Percentiles rank a stretch among this genome's conserved stretches.
Conservation (phyloP, 2,113 vertebrate species). For the Petromus typicus region DNA sequence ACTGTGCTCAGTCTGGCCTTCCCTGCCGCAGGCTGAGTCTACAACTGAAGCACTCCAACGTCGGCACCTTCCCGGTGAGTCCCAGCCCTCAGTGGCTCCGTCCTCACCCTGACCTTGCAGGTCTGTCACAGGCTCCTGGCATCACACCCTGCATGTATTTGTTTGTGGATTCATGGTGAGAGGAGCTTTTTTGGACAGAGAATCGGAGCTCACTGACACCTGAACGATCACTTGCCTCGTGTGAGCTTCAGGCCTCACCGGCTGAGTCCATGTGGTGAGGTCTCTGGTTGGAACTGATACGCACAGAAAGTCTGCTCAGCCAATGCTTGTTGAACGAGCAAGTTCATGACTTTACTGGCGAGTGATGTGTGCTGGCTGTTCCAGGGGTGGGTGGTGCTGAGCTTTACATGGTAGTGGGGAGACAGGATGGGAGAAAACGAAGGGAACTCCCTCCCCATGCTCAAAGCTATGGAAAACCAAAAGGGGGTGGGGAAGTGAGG, state of each 20-base stretch:
- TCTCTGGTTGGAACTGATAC: neutral
- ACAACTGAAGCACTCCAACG: constrained; percentile 81
- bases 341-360: neutral
- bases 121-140: neutral
- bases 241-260: neutral
- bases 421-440: neutral
- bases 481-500: neutral
- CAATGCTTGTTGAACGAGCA: neutral
- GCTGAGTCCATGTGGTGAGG: neutral
- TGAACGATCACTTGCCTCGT: neutral
- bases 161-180: neutral
- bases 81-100: neutral
- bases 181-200: neutral
- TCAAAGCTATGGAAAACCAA: neutral
- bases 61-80: constrained; percentile 85
- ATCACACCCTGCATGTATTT: neutral
- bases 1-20: neutral
- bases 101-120: neutral
- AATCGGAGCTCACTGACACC: too few relatives aligned
- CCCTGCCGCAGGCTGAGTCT: constrained; percentile 77
- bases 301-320: neutral
- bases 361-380: neutral
- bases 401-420: neutral
- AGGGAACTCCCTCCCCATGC: neutral
- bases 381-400: neutral